phyloP scores from a whole-genome alignment of 2,797 vertebrate genomes.

The Dicrostonyx torquatus region DNA sequence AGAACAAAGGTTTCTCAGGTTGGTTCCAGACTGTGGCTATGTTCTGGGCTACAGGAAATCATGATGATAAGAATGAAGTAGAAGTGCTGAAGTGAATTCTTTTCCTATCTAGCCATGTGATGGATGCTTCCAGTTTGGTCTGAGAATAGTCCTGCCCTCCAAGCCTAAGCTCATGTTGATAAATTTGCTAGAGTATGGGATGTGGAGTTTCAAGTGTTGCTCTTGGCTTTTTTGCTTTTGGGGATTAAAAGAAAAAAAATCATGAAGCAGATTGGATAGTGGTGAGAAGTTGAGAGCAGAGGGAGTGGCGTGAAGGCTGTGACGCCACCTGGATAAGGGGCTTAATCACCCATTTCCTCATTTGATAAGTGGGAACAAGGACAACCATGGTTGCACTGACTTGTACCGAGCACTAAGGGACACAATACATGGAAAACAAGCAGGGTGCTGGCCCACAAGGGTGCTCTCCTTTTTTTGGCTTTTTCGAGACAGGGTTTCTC shows the following conservation, averaged over 20 bases:
- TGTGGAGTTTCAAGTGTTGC: not conserved
- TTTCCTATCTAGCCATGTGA: conserved; percentile 10
- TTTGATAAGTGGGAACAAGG: not conserved
- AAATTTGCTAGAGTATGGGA: not conserved
- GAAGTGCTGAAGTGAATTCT: not conserved
- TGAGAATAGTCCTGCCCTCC: conserved; percentile 8
- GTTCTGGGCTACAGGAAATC: not conserved
- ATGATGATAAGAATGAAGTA: conserved; percentile 24
- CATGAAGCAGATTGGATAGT: not conserved
- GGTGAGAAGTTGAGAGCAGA: not conserved
- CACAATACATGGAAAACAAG: not conserved
- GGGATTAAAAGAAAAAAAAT: not conserved
- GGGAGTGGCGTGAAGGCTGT: not conserved
- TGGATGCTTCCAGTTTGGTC: not conserved
- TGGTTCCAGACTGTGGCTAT: not conserved
- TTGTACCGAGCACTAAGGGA: conserved; percentile 10
- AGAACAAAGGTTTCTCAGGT: conserved; percentile 36
- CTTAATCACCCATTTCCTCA: not conserved
- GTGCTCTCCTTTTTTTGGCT: not conserved
- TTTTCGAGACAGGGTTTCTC: too few relatives aligned
- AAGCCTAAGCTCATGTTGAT: not conserved
- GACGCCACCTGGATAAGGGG: not conserved
- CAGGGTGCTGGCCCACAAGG: not conserved
- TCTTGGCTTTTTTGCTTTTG: not conserved
- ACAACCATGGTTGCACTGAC: not conserved